Base-by-base conservation (phyloP, 2,888 invertebrate genomes). In the Drosophila atroscutellata region DNA sequence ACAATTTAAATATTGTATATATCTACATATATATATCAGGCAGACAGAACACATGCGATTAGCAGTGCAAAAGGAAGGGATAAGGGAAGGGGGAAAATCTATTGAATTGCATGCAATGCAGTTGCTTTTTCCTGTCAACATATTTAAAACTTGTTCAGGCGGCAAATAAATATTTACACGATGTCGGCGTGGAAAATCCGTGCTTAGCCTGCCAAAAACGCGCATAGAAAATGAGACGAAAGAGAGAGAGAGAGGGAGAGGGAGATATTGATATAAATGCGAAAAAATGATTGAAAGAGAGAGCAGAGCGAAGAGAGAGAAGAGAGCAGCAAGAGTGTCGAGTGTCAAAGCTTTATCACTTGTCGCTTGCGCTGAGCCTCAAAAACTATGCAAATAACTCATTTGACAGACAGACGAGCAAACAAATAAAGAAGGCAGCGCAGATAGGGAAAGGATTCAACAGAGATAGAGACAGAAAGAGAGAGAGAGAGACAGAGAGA, bases 301-400 rank as follows among this genome's bases (percentile, higher is more conserved):
- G 58, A 54, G 58, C 32, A 20, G 20, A 11, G 15, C 2, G 45
- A 24, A 32, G 18, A 26, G 18, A 26, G 37, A 34, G 58, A 26
- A 8, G 20, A 26, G 67, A 49, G 36, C 15, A 36, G 28, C 47
- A 45, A 13, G 24, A 28, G 28, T 28, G 13, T 24, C 26, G 28
- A 51, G 56, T 37, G 30, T 26, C 36, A 50, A 74, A 61, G 63
- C 34, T 79, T 79, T 75, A 73, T 79, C 75, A 82, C 79, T 82
- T 74, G 83, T 55, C 67, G 72, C 75, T 72, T 26, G 26, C 54
- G 52, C 51, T 73, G 75, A 83, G 80, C 86, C 80, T 83, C 78
- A 68, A 77, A 91, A 88, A 90, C 91, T 88, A 91, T 88, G 91
- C 89, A 91, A 90, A 88, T 88, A 88, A 88, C 91, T 88, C 91